Evolutionary conservation across 1,140 invertebrate genomes (phyloP).

Genomic region (Gryllus bimaculatus): DNA sequence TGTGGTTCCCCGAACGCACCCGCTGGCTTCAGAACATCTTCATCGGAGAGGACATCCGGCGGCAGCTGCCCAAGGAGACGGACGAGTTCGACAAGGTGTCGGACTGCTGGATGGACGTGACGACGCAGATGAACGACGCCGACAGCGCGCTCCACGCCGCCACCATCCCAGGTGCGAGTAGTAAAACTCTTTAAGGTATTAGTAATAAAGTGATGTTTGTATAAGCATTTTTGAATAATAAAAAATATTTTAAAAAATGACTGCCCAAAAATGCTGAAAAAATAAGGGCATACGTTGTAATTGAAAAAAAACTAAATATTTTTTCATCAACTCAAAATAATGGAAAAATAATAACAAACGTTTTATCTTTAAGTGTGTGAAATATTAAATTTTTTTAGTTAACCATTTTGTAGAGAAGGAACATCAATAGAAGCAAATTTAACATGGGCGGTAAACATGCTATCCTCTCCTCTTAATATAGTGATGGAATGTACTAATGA

Average conservation of each 20-base stretch:
- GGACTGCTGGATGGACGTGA: conserved; percentile 60
- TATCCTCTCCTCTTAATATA: background rate
- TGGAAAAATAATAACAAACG: no score
- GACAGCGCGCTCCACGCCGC: conserved; percentile 31
- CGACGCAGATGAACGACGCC: conserved; percentile 34
- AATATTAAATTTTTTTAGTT: no score
- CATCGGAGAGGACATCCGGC: conserved; percentile 69
- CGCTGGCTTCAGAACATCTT: conserved; percentile 85
- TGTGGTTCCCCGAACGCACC: no score
- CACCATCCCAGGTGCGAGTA: conserved; percentile 29
- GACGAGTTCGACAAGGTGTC: conserved; percentile 64
- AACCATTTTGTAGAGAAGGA: no score
- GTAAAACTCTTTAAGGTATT: background rate
- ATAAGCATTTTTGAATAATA: background rate
- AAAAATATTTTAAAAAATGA: background rate
- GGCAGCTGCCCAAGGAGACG: conserved; percentile 69
- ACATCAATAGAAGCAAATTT: no score
- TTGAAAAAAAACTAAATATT: no score
- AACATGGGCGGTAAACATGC: background rate
- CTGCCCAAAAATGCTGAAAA: background rate
- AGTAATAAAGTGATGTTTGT: conserved; percentile 1
- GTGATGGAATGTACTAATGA: background rate
- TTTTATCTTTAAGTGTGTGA: no score
- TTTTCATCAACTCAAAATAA: no score
- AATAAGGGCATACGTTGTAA: no score